Conservation (phyloP, 2,888 invertebrate genomes). For the Drosophila formosana region DNA sequence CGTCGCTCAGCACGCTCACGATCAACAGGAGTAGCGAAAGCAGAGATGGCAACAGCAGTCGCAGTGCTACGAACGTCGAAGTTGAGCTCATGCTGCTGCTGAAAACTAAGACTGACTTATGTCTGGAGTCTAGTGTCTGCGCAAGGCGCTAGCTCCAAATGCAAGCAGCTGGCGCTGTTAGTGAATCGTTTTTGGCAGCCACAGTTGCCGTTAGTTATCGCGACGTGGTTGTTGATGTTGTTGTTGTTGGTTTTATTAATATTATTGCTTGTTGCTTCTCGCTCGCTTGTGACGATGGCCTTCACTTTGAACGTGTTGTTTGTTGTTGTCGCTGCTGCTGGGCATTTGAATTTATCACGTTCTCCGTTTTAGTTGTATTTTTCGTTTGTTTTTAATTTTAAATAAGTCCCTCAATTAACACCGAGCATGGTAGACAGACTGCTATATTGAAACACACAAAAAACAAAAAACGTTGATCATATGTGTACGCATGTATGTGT, state of each 20-base stretch:
- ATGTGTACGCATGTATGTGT: constrained; percentile 5
- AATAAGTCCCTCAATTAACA: constrained; percentile 51
- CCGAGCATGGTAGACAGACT: constrained; percentile 25
- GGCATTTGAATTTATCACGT: constrained; percentile 39
- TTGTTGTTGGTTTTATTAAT: constrained; percentile 33
- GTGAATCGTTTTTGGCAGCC: constrained; percentile 59
- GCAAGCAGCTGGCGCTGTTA: constrained; percentile 44
- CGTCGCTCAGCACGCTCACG: constrained; percentile 65
- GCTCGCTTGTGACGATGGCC: constrained; percentile 71
- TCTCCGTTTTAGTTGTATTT: constrained; percentile 49
- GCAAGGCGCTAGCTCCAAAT: constrained; percentile 49
- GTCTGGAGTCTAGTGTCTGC: no score
- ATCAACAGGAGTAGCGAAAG: constrained; percentile 58
- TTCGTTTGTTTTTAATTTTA: constrained; percentile 57
- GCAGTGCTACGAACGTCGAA: constrained; percentile 31
- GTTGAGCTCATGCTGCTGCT: constrained; percentile 32
- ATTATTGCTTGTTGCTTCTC: constrained; percentile 37
- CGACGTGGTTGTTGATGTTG: constrained; percentile 14
- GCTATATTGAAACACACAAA: constrained; percentile 2
- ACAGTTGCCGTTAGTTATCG: constrained; percentile 62
- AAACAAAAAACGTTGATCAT: constrained; percentile 15
- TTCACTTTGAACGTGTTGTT: constrained; percentile 82
- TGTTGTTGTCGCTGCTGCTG: constrained; percentile 40
- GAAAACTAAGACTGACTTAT: background rate
- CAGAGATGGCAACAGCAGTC: constrained; percentile 41